Evolutionary conservation across 1,140 invertebrate species (phyloP).

Genomic region (Psix sp.): DNA sequence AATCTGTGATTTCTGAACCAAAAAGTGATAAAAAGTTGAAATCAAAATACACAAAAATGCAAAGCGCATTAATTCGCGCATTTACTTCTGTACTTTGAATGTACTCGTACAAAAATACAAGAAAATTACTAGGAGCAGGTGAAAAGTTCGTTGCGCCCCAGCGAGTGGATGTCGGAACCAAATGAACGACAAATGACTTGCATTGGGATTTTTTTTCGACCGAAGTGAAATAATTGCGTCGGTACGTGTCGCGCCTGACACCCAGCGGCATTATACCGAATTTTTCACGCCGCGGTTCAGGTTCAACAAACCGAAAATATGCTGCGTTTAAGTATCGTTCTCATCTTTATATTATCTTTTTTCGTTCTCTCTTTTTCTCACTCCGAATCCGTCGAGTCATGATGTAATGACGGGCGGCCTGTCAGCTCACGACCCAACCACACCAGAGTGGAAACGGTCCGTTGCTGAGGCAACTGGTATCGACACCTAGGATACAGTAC

Average conservation of each 20-base stretch:
- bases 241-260: constrained; percentile 37
- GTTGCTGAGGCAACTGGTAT: constrained; percentile 54
- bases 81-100: too few species aligned
- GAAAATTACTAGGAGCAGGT: too few species aligned
- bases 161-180: too few species aligned
- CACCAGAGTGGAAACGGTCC: constrained; percentile 57
- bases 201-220: too few species aligned
- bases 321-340: constrained; percentile 56
- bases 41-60: too few species aligned
- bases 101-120: too few species aligned
- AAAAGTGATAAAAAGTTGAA: too few species aligned
- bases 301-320: constrained; percentile 63
- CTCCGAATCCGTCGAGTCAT: constrained; percentile 70
- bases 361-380: constrained; percentile 52
- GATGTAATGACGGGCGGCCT: constrained; percentile 76
- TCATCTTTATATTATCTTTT: constrained; percentile 56
- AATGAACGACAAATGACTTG: constrained; percentile 2
- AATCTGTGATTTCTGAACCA: too few species aligned
- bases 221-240: constrained; percentile 35
- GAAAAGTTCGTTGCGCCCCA: too few species aligned
- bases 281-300: constrained; percentile 54
- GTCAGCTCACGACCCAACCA: constrained; percentile 65
- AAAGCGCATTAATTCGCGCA: too few species aligned
- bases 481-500: constrained; percentile 66
- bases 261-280: constrained; percentile 37